Base-by-base conservation (phyloP, 2,113 vertebrate species). In the Rousettus leschenaultii region DNA sequence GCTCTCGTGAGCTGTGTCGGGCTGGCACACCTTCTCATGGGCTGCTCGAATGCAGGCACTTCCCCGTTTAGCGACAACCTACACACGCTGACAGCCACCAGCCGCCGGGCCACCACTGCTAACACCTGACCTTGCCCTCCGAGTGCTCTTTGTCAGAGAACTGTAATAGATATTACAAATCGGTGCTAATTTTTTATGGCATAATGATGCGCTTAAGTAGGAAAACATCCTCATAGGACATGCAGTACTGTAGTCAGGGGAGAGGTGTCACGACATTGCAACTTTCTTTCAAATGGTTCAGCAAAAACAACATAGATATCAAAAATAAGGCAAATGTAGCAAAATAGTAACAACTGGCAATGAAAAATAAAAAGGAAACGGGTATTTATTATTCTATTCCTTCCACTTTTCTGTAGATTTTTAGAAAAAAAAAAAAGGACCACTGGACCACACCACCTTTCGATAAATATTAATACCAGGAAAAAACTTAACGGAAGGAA, bases 381-480 rank as follows among this genome's bases (percentile, higher is more conserved):
- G 13, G 26, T 66, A 30, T 43, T 78, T 53, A 70, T 35, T 89
- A 38, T 59, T 75, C 15, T 65, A 19, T n/a, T 33, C 87, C 75
- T 51, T 43, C 13, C 93, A 93, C 14, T 91, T 91, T 88, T 84
- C 86, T 87, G 40, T 33, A 90, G 59, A 51, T 73, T 90, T 75
- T 86, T 59, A 79, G 51, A 11, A 68, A 78, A 83, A 51, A 51
- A 45, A 14, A 22, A 84, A 38, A 18, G 0, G 11, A 48, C 16
- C 40, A 91, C 7, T 13, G 0, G 11, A 38, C 16, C n/a, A 91
- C 6, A 57, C 33, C 78, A 74, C 55, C 78, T 74, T 80, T 88
- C 22, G 84, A 22, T 79, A 55, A 78, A 40, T 83, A 45, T 28
- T 28, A 80, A 89, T 33, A 86, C 21, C 24, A 63, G 40, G 59